phyloP scores from a whole-genome alignment of 2,797 vertebrate species.

The Phylloscopus collybita region DNA sequence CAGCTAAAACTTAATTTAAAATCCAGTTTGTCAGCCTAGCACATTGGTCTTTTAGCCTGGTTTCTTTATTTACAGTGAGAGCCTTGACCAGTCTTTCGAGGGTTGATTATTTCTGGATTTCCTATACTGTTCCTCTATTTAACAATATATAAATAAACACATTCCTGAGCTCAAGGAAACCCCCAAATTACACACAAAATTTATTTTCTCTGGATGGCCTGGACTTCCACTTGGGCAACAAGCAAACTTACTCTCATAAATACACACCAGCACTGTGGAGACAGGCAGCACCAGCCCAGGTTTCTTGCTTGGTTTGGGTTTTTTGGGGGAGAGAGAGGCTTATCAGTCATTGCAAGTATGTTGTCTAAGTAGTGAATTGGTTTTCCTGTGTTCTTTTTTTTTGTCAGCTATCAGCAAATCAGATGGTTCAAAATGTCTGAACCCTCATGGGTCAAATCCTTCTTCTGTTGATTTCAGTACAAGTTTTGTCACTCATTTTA shows the following conservation, averaged over 20 bases:
- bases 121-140: slow-evolving; percentile 25
- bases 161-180: slow-evolving; percentile 13
- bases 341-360: neutral
- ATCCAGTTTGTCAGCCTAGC: slow-evolving; percentile 37
- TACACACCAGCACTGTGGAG: neutral
- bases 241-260: neutral
- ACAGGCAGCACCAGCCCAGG: neutral
- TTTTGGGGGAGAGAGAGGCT: neutral
- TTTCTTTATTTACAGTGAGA: slow-evolving; percentile 33
- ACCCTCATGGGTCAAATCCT: slow-evolving; percentile 18
- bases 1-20: slow-evolving; percentile 48
- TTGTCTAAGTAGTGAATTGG: neutral
- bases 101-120: slow-evolving; percentile 53
- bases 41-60: slow-evolving; percentile 13
- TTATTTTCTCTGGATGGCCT: neutral
- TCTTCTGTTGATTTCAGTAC: neutral
- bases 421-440: neutral
- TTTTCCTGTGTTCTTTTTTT: neutral
- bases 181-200: slow-evolving; percentile 18
- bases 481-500: slow-evolving; percentile 53
- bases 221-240: neutral
- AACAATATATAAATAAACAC: neutral
- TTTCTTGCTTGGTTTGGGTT: neutral
- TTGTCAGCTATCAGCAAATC: neutral
- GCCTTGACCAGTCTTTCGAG: slow-evolving; percentile 26